Evolutionary conservation across 2,113 vertebrate species (phyloP).

Genomic region (Caretta caretta): DNA sequence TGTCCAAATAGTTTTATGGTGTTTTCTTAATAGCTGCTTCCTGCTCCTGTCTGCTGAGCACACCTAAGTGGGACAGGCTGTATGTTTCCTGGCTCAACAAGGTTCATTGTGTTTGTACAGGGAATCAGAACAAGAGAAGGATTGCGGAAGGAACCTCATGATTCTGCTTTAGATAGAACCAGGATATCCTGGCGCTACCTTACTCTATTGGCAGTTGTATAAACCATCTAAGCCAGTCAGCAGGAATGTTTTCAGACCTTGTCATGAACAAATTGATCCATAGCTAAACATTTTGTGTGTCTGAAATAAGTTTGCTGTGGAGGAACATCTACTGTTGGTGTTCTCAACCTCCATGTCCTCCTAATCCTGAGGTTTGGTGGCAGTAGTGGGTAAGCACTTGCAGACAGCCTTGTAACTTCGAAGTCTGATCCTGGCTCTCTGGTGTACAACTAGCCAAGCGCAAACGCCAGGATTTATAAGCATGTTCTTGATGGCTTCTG

Average conservation of each 20-base stretch:
- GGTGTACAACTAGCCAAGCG: neutral
- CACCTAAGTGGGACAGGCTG: neutral
- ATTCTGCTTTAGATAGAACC: slow-evolving; percentile 51
- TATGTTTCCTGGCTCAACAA: slow-evolving; percentile 51
- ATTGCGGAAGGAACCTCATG: slow-evolving; percentile 69
- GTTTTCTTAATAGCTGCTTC: slow-evolving; percentile 28
- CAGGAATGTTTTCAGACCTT: neutral
- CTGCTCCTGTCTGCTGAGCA: slow-evolving; percentile 14
- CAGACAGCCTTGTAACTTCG: too few species aligned
- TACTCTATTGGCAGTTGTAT: neutral
- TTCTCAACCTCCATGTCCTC: fast-evolving
- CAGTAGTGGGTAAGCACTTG: too few species aligned
- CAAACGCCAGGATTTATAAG: neutral
- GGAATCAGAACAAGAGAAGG: slow-evolving; percentile 26
- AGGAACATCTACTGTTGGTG: neutral
- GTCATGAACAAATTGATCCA: too few species aligned
- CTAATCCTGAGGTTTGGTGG: neutral
- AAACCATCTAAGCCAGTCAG: fast-evolving
- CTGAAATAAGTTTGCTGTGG: neutral
- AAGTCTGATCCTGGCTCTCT: neutral
- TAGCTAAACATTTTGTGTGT: neutral
- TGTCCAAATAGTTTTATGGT: neutral
- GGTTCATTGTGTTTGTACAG: slow-evolving; percentile 47
- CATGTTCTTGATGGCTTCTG: neutral
- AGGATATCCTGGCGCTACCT: slow-evolving; percentile 68